Conservation (phyloP, 23 tunicate genomes). For the Clavelina lepadiformis region DNA sequence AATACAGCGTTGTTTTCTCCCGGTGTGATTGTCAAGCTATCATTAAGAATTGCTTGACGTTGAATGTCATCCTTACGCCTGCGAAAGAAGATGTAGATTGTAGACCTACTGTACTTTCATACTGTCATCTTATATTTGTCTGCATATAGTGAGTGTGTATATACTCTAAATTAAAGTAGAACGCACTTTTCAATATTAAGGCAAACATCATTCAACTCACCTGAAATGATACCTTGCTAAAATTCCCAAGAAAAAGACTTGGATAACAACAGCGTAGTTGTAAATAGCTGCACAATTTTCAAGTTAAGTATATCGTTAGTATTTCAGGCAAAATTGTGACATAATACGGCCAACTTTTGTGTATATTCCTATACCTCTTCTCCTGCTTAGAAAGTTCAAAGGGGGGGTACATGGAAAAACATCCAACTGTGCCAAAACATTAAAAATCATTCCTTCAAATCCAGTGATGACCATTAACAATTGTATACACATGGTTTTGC, state of each 20-base stretch:
- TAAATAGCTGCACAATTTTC: conserved; percentile 27
- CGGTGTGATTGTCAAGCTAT: conserved; percentile 13
- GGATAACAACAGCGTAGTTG: conserved; percentile 81
- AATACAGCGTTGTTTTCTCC: neutral
- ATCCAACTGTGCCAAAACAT: conserved; percentile 39
- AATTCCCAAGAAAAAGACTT: conserved; percentile 56
- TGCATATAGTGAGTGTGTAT: neutral
- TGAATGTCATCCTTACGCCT: conserved; percentile 56
- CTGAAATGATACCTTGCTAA: conserved; percentile 59
- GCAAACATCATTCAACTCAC: conserved; percentile 21
- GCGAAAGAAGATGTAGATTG: neutral
- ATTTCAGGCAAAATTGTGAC: neutral
- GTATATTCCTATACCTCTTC: conserved; percentile 39
- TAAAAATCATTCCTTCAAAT: conserved; percentile 77
- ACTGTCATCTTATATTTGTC: neutral
- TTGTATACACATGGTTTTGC: conserved; percentile 79
- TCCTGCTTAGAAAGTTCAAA: conserved; percentile 55
- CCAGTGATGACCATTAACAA: conserved; percentile 63
- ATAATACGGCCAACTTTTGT: neutral
- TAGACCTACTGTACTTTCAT: too few relatives aligned
- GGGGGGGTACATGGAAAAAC: conserved; percentile 63
- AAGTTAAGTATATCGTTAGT: neutral
- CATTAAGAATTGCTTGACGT: conserved; percentile 60
- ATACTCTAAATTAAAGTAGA: too few relatives aligned
- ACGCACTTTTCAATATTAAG: too few relatives aligned